Base-by-base conservation (phyloP, 2,888 invertebrate species). In the Tachina grossa region DNA sequence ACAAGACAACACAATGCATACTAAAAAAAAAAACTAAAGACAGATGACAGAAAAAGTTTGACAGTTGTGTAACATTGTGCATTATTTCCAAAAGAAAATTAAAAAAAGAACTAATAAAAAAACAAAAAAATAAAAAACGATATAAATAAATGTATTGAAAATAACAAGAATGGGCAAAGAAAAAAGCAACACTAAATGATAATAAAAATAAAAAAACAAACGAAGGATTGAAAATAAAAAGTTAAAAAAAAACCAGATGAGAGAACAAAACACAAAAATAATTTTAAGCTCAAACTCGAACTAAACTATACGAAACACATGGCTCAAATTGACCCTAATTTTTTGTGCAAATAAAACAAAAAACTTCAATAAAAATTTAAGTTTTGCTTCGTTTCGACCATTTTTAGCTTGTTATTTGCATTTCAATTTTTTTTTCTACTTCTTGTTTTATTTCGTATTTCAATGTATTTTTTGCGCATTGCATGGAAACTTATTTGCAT, bases 261-360 rank as follows among this genome's bases (percentile, higher is more conserved):
- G 6, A 31, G 31, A 31, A 2, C 31, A 31, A 5, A 31, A 31
- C 31, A 31, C 31, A 31, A 31, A 31, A 31, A 31, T 31, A 31
- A 31, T 31, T 31, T 31, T 31, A 14, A 71, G 47, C 51, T 39
- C 53, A 68, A 84, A 80, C 51, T 74, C 55, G 45, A 75, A 82
- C 75, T 83, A 77, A 72, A 84, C 77, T 31, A 81, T 84, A 51
- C 85, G 83, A 83, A 85, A 76, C 83, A 83, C 85, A 83, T 85
- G 85, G 85, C 83, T 72, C 76, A 83, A 83, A 83, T 79, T 85
- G 85, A 85, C 85, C 85, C 79, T 79, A 79, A 75, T 85, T 83
- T 79, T 83, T 53, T 69, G 9, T 68, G 43, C 53, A 53, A 16
- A 74, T 31, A 55, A 59, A 71, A 75, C n/a, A 57, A 49, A n/a